Percentiles rank a stretch among this genome's conserved stretches.
These are phyloP conservation scores for Drosophila eohydei DNA, from an alignment of 2,888 invertebrate genomes.

Conservation along the genomic window DNA sequence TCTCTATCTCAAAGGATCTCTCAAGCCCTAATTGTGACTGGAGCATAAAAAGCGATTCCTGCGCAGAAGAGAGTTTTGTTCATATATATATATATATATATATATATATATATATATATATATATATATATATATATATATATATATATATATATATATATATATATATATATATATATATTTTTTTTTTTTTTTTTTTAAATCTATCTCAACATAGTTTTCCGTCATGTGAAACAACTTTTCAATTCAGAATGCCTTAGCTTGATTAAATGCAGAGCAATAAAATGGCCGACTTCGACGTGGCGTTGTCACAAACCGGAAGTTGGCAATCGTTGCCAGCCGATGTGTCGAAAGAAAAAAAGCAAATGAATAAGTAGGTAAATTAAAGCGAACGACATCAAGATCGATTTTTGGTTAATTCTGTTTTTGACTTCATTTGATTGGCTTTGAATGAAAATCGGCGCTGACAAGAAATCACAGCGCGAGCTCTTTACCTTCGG, in stretches of 20 bases:
- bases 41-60: too few species aligned
- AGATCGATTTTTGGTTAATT: slow-evolving; percentile 23
- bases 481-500: slow-evolving; percentile 42
- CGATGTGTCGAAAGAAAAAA: neutral
- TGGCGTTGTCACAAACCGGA: slow-evolving; percentile 18
- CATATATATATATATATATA: too few species aligned
- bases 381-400: slow-evolving; percentile 17
- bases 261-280: slow-evolving; percentile 19
- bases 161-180: neutral
- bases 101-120: neutral
- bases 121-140: neutral
- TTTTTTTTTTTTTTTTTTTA: too few species aligned
- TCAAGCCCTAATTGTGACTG: too few species aligned
- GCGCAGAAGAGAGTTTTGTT: too few species aligned
- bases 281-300: neutral
- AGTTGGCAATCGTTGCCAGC: slow-evolving; percentile 1
- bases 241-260: neutral
- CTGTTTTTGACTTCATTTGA: slow-evolving; percentile 20
- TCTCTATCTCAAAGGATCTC: too few species aligned
- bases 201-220: neutral
- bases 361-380: slow-evolving; percentile 4
- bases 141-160: neutral
- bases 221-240: neutral
- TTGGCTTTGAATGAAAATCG: slow-evolving; percentile 22
- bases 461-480: slow-evolving; percentile 23